Conservation (phyloP, 2,113 vertebrate genomes). For the Sorex araneus region DNA sequence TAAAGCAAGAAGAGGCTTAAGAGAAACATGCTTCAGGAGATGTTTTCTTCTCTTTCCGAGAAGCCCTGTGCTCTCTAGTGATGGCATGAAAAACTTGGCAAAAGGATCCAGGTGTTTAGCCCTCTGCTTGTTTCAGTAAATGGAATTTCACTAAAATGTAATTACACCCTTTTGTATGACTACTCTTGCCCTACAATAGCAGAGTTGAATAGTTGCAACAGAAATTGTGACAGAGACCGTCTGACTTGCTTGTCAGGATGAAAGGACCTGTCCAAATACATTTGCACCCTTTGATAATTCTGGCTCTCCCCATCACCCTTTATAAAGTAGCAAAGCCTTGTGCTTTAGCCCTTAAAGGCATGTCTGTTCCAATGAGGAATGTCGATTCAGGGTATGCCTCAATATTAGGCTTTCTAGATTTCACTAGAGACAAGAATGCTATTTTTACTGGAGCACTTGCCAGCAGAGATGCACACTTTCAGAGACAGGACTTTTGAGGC, state of each 20-base stretch:
- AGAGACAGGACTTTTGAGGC: not conserved
- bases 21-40: not conserved
- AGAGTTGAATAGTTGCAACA: not conserved
- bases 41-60: not conserved
- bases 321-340: not conserved
- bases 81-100: not conserved
- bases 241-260: not conserved
- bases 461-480: not conserved
- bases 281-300: not conserved
- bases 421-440: not conserved
- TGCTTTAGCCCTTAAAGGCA: slow-evolving; percentile 15
- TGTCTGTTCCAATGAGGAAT: not conserved
- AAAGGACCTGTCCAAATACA: slow-evolving; percentile 21
- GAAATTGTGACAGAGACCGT: not conserved
- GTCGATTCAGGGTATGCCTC: not conserved
- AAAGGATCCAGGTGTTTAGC: not conserved
- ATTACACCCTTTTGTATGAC: not conserved
- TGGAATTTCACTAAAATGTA: slow-evolving; percentile 58
- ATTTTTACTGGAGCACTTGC: not conserved
- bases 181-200: not conserved
- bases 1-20: not conserved
- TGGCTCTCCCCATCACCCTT: not conserved
- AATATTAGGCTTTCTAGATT: slow-evolving; percentile 18
- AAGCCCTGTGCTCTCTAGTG: not conserved
- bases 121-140: slow-evolving; percentile 29